Base-by-base conservation (phyloP, 2,888 invertebrate genomes). In the Nasonia oneida region DNA sequence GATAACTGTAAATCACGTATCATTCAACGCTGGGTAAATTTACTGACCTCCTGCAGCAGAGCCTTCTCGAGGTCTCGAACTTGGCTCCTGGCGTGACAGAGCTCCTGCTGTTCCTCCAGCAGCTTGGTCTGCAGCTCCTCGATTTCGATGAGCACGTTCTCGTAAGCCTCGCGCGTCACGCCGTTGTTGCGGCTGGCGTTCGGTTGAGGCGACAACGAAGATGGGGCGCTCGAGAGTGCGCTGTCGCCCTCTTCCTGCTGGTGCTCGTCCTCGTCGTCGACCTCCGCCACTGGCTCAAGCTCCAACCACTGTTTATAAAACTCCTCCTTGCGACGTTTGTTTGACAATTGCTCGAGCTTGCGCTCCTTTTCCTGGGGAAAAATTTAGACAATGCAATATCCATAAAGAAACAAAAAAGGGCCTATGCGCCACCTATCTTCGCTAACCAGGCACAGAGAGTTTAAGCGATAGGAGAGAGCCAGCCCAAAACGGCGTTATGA, bases 191-290 rank as follows among this genome's bases (percentile, higher is more conserved):
- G 88, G 88, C 23, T 89, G 89, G 37, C 89, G 33, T 90, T 90
- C 5, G 96, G 96, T 91, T 96, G 96, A 83, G 96, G 96, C 89
- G 96, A 96, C 90, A 96, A 95, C 79, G 96, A 96, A 87, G 96
- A 95, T 85, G 96, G 96, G 88, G 95, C 96, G 88, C 96, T 96
- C 87, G 96, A 96, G 88, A 96, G 94, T 86, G 96, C 96, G 77
- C 96, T 96, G 91, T 96, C 96, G 95, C 95, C 96, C 88, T 92
- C 92, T 88, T 95, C 95, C 93, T 96, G 96, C 88, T 91, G 92
- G 75, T 91, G 91, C 78, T 92, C 91, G 75, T 91, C 91, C 77
- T 92, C 92, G 84, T 93, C 92, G 53, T 92, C 93, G 14, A 92
- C 91, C 88, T 93, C 93, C 53, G 91, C 91, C 15, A 93, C 93